Evolutionary conservation across 2,113 vertebrate species (phyloP).

Genomic region (Bubo blakistoni): DNA sequence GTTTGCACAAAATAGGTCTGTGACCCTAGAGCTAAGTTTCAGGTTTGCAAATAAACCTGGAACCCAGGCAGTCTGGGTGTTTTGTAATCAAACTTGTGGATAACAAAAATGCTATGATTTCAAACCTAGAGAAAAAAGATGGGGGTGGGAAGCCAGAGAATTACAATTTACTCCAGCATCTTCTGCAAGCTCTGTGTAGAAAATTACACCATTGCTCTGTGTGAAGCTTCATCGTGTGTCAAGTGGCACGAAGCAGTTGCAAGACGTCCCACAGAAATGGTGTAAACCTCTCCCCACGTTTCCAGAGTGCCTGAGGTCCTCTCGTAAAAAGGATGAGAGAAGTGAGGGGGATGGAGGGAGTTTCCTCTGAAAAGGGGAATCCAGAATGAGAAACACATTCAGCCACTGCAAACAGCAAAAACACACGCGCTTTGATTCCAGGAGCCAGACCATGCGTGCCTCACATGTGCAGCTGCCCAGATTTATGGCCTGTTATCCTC

Average conservation of each 20-base stretch:
- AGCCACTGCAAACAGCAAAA: constrained; percentile 28
- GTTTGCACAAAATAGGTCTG: neutral
- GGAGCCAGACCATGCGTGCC: constrained; percentile 42
- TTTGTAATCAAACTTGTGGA: neutral
- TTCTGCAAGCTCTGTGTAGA: neutral
- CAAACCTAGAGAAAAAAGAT: neutral
- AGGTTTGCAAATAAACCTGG: constrained; percentile 17
- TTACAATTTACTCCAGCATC: neutral
- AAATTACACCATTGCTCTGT: neutral
- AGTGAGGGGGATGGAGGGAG: constrained; percentile 31
- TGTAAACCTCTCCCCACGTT: neutral
- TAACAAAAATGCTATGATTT: neutral
- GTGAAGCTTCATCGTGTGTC: neutral
- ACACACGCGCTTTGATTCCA: constrained; percentile 48
- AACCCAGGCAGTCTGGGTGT: neutral
- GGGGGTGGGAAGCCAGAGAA: neutral
- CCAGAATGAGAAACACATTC: constrained; percentile 58
- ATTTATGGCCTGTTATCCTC: constrained; percentile 51
- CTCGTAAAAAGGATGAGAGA: constrained; percentile 1
- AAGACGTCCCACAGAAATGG: neutral
- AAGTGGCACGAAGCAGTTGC: neutral
- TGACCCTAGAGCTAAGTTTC: neutral
- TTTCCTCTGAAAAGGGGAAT: constrained; percentile 40
- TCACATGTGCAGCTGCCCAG: constrained; percentile 30
- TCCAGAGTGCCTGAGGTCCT: constrained; percentile 19